phyloP scores from a whole-genome alignment of 2,888 invertebrate genomes.

The Teleiodes luculella region DNA sequence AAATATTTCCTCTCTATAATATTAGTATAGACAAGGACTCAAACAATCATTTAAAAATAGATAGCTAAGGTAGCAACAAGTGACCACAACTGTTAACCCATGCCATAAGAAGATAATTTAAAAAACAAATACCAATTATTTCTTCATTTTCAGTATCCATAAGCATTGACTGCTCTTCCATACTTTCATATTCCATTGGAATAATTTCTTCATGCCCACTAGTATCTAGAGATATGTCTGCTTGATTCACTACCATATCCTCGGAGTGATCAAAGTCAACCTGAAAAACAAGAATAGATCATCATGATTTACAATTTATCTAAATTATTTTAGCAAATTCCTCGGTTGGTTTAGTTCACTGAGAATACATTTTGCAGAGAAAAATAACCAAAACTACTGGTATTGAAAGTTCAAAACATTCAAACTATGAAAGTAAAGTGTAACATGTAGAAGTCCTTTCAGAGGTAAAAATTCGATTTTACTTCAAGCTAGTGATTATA shows the following conservation, averaged over 20 bases:
- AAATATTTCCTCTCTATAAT: no score
- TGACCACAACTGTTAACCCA: no score
- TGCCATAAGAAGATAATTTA: no score
- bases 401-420: background rate
- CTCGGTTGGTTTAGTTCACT: no score
- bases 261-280: slow-evolving; percentile 64
- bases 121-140: slow-evolving; percentile 71
- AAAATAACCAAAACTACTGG: background rate
- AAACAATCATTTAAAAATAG: no score
- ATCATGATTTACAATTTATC: background rate
- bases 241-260: slow-evolving; percentile 51
- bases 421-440: background rate
- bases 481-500: no score
- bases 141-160: slow-evolving; percentile 68
- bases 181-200: slow-evolving; percentile 63
- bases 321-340: no score
- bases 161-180: slow-evolving; percentile 57
- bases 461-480: no score
- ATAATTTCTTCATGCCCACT: slow-evolving; percentile 46
- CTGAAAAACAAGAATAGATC: slow-evolving; percentile 29
- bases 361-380: background rate
- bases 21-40: no score
- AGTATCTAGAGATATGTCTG: slow-evolving; percentile 50
- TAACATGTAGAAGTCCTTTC: no score
- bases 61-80: no score